Base-by-base conservation (phyloP, 2,888 invertebrate genomes). In the Philonicus albiceps region DNA sequence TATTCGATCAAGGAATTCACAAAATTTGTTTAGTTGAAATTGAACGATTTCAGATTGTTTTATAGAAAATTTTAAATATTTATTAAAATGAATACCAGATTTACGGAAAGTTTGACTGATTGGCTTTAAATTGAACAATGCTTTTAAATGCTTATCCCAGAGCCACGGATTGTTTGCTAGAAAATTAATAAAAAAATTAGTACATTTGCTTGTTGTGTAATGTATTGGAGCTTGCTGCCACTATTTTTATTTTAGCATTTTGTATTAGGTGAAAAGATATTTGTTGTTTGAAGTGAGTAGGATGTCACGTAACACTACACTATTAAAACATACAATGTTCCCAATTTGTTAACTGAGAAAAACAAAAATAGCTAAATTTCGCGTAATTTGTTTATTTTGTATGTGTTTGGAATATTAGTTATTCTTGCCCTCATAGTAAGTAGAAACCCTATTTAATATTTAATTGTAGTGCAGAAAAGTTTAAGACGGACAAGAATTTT, bases 131-230 rank as follows among this genome's bases (percentile, higher is more conserved):
- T 43, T 81, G 86, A 90, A 86, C 87, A 86, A 88, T 89, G 88
- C 88, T 88, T 88, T 88, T 87, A 88, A 81, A 88, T 88, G 88
- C 89, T 89, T 89, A 88, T 89, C 88, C 89, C 88, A 89, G 83
- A 73, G 76, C 64, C 27, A 72, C 43, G 31, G 37, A 86, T 40
- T 72, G 22, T 37, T 22, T 64, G 64, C 53, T 37, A 37, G 37
- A 11, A 37, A 43, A 43, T 43, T 43, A 43, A 43, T n/a, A 43
- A 19, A 53, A 53, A 53, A 53, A 7, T 22, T 74, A 81, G 34
- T 86, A 78, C 37, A 43, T 64, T 85, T 84, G 80, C 72, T 43
- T 87, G 73, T 85, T 87, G 73, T 85, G 40, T 73, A 78, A 27
- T 49, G 13, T 78, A 81, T 86, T 84, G 19, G 22, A 40, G 22